These are phyloP conservation scores for Peromyscus nudipes DNA, from an alignment of 2,797 vertebrate species.

Conservation along the genomic window DNA sequence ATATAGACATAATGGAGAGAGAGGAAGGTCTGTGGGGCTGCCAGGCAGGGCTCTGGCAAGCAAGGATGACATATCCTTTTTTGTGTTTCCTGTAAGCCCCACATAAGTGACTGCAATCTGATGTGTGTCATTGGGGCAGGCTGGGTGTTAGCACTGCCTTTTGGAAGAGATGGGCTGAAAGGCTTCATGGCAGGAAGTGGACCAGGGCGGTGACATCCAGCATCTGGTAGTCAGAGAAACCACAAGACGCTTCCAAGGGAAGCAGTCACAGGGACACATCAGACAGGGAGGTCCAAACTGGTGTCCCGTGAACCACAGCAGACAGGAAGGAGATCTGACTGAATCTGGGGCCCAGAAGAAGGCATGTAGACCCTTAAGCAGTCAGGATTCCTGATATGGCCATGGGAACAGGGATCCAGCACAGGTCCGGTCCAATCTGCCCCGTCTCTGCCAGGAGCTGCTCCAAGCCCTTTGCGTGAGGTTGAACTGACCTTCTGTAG, in stretches of 20 bases:
- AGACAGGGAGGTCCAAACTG: accelerated
- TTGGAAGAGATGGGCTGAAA: background rate
- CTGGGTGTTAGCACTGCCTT: background rate
- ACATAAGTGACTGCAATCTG: accelerated
- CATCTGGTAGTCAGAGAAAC: accelerated
- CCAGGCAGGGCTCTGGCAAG: background rate
- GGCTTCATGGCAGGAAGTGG: accelerated
- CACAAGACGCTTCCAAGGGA: accelerated
- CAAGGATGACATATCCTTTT: background rate
- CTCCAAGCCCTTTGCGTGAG: accelerated
- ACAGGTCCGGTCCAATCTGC: accelerated
- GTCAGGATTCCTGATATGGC: background rate
- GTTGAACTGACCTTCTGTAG: accelerated
- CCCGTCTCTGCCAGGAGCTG: background rate
- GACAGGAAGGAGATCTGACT: background rate
- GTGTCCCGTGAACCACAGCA: background rate
- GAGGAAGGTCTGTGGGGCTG: accelerated
- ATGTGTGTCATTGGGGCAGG: background rate
- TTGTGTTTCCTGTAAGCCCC: background rate
- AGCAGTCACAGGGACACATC: accelerated
- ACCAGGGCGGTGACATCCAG: accelerated
- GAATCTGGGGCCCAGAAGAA: accelerated
- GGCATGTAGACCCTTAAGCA: background rate
- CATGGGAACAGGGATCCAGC: accelerated
- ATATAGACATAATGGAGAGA: background rate